phyloP scores from a whole-genome alignment of 2,888 invertebrate species.

The Drosophila longiperda region DNA sequence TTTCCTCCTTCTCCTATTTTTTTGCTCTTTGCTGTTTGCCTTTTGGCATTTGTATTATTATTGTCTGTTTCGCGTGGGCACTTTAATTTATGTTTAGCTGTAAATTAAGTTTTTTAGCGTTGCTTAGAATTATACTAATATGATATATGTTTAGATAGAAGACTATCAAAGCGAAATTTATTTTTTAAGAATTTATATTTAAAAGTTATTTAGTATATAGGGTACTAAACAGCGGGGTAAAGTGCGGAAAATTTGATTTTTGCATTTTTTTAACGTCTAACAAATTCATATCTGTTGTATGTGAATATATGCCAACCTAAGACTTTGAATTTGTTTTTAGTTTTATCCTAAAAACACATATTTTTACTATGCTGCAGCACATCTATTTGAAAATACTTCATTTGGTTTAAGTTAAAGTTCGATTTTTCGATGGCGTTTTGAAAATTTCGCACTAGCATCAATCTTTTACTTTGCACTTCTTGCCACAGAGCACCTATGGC shows the following conservation, averaged over 20 bases:
- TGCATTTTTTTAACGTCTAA: not conserved
- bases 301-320: not conserved
- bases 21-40: conserved; percentile 12
- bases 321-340: not conserved
- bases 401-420: not conserved
- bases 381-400: not conserved
- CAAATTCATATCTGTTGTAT: not conserved
- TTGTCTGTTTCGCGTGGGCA: conserved; percentile 20
- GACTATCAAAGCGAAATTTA: too few species aligned
- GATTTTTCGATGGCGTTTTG: conserved; percentile 7
- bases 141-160: not conserved
- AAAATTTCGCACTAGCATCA: conserved; percentile 18
- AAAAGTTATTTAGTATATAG: not conserved
- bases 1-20: conserved; percentile 20
- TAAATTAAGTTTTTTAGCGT: conserved; percentile 32
- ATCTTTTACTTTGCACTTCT: conserved; percentile 30
- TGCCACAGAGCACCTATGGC: not conserved
- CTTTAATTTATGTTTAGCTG: conserved; percentile 54
- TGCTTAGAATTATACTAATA: not conserved
- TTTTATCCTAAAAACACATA: not conserved
- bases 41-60: conserved; percentile 38
- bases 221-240: not conserved
- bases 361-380: not conserved
- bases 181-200: too few species aligned
- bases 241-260: not conserved